Base-by-base conservation (phyloP, 2,113 vertebrate species). In the Sinosuthora webbiana region DNA sequence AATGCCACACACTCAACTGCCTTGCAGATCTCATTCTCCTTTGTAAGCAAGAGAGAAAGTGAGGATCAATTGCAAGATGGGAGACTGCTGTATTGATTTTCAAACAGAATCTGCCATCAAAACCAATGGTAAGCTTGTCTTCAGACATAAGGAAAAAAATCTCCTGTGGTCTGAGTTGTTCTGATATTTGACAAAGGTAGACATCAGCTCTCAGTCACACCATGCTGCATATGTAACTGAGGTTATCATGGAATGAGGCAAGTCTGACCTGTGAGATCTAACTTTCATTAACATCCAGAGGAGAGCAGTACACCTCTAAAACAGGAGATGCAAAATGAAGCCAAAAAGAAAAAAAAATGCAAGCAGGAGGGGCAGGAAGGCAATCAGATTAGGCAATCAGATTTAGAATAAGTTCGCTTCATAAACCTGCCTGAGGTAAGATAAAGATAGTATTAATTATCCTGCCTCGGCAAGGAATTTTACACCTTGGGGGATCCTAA, bases 101-200 rank as follows among this genome's bases (percentile, higher is more conserved):
- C 93, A 95, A 92, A 93, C 74, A 82, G 93, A 96, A 94, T 94
- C 87, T 59, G 69, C 90, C 92, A 93, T 88, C 69, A 95, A 97
- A 93, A 96, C 83, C 92, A 83, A 53, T 42, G 64, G 92, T 13
- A 23, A 91, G 63, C 57, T 82, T 65, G 27, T 75, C 60, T 82
- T 85, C 74, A 76, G 75, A 90, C n/a, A 33, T 2, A 44, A n/a
- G 65, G 14, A 80, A 69, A 82, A 62, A 55, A 49, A 8, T 1
- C 73, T 74, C 52, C 59, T 10, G 17, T 31, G 64, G 84, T 71
- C 27, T 0, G 22, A 89, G 60, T 35, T 77, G 55, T 70, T 86
- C 79, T 64, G 64, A 70, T 75, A 93, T n/a, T 67, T 44, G 60
- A 93, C 67, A 90, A 60, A 82, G 49, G 62, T 30, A 95, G 68